phyloP scores from a whole-genome alignment of 1,140 invertebrate genomes.

The Panagrolaimus sp. region DNA sequence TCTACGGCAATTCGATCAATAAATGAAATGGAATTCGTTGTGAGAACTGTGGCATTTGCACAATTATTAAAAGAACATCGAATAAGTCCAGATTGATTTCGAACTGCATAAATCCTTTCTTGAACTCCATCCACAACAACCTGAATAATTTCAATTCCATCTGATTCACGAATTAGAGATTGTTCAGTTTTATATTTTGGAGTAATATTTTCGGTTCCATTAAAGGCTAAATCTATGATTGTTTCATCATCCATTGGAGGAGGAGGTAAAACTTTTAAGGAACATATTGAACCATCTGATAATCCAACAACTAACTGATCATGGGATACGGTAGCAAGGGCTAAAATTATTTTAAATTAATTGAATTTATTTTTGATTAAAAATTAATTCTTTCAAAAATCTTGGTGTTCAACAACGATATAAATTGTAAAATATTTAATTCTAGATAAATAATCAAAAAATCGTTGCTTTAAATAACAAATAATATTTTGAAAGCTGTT shows the following conservation, averaged over 20 bases:
- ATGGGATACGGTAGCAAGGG: not conserved
- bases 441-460: too few relatives aligned
- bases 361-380: too few relatives aligned
- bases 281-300: slow-evolving; percentile 38
- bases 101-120: slow-evolving; percentile 36
- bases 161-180: slow-evolving; percentile 23
- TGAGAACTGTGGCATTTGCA: slow-evolving; percentile 22
- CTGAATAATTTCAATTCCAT: slow-evolving; percentile 40
- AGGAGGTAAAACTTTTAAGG: slow-evolving; percentile 15
- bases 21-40: slow-evolving; percentile 29
- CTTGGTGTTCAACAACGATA: too few relatives aligned
- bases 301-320: slow-evolving; percentile 35
- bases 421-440: too few relatives aligned
- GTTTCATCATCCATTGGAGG: too few relatives aligned
- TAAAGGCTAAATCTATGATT: not conserved
- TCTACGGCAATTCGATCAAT: slow-evolving; percentile 40
- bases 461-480: too few relatives aligned
- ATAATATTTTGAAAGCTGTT: too few relatives aligned
- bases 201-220: too few relatives aligned
- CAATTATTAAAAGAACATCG: slow-evolving; percentile 36
- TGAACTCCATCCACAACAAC: slow-evolving; percentile 36
- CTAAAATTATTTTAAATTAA: not conserved
- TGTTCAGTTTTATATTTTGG: slow-evolving; percentile 13
- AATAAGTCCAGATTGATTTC: slow-evolving; percentile 34
- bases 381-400: too few relatives aligned